These are phyloP conservation scores for Metacarcinus magister DNA, from an alignment of 2,888 invertebrate genomes.

Conservation along the genomic window DNA sequence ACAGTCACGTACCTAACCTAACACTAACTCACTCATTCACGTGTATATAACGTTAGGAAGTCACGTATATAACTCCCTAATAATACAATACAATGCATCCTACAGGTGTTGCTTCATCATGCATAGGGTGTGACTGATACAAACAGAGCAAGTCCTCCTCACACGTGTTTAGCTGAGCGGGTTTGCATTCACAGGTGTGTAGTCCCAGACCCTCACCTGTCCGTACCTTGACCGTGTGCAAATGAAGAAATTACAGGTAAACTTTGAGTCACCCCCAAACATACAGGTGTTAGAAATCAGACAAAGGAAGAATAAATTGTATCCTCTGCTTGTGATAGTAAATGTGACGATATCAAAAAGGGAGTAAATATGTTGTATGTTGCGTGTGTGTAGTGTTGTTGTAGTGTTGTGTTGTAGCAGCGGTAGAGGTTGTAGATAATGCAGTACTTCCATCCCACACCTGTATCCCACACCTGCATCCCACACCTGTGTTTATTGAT, in stretches of 20 bases:
- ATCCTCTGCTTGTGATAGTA: neutral
- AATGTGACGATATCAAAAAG: neutral
- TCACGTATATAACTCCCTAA: too few relatives aligned
- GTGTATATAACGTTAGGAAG: too few relatives aligned
- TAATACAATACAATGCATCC: too few relatives aligned
- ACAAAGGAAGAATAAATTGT: neutral
- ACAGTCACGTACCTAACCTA: too few relatives aligned
- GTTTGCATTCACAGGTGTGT: neutral
- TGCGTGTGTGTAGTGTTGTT: neutral
- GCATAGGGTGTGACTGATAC: too few relatives aligned
- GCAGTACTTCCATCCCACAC: neutral
- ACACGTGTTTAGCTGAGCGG: too few relatives aligned
- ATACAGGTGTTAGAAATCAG: neutral
- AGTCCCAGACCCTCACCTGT: neutral
- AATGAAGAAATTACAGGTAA: neutral
- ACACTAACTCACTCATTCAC: too few relatives aligned
- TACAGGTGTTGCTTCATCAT: too few relatives aligned
- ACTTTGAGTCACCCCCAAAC: neutral
- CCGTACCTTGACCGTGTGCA: too few relatives aligned
- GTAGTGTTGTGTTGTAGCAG: too few relatives aligned
- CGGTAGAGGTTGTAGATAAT: neutral
- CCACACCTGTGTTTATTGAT: conserved; percentile 20
- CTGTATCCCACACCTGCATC: neutral
- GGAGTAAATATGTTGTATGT: neutral
- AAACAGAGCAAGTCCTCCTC: too few relatives aligned